A percentile compares a stretch with the other conserved stretches of the same genome.
Conservation (phyloP, 2,797 vertebrate genomes). For the Melanotaenia boesemani region DNA sequence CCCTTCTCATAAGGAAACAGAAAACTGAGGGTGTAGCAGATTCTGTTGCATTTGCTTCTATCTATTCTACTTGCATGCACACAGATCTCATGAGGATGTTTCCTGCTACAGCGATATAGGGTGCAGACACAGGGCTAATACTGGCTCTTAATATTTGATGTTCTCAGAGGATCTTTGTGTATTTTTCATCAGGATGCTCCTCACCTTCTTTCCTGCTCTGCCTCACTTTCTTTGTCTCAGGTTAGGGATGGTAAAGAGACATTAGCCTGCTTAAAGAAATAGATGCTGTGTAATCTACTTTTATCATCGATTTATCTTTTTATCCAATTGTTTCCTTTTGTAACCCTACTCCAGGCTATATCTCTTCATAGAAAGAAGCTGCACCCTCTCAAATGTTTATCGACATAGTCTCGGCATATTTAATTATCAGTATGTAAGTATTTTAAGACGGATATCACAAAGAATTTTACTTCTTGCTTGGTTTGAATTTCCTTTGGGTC, state of each 20-base stretch:
- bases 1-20: slow-evolving; percentile 10
- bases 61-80: slow-evolving; percentile 31
- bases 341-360: slow-evolving; percentile 67
- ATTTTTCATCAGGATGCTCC: slow-evolving; percentile 62
- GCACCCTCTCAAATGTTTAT: slow-evolving; percentile 62
- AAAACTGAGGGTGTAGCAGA: neutral
- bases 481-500: slow-evolving; percentile 39
- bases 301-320: slow-evolving; percentile 71
- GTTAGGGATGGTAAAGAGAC: slow-evolving; percentile 57
- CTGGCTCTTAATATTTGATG: slow-evolving; percentile 97
- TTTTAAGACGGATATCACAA: slow-evolving; percentile 31
- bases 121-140: slow-evolving; percentile 92
- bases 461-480: slow-evolving; percentile 12
- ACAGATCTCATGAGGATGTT: slow-evolving; percentile 66
- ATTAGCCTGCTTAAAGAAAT: slow-evolving; percentile 71
- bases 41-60: slow-evolving; percentile 36
- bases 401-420: slow-evolving; percentile 57
- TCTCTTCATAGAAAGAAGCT: slow-evolving; percentile 61
- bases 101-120: slow-evolving; percentile 80
- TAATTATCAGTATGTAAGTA: slow-evolving; percentile 52
- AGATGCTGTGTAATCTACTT: slow-evolving; percentile 70
- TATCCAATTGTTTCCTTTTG: slow-evolving; percentile 69
- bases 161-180: slow-evolving; percentile 74
- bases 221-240: slow-evolving; percentile 30
- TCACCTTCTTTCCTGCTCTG: slow-evolving; percentile 34